phyloP scores from a whole-genome alignment of 2,113 vertebrate genomes.

The Nycticebus coucang region DNA sequence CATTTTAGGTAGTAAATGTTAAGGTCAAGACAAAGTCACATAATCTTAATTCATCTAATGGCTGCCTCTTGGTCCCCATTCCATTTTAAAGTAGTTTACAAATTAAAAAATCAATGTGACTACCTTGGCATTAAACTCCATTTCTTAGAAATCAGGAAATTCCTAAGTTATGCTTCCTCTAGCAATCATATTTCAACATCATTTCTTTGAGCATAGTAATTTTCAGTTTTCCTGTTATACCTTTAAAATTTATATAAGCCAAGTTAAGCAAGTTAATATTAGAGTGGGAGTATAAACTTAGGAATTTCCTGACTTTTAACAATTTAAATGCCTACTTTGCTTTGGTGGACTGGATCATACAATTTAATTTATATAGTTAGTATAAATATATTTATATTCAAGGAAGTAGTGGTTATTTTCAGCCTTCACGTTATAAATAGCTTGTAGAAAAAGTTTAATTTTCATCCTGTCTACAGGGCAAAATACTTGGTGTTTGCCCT shows the following conservation, averaged over 20 bases:
- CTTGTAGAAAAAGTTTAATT: neutral
- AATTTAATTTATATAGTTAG: constrained; percentile 9
- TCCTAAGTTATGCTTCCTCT: constrained; percentile 18
- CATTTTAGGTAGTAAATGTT: constrained; percentile 18
- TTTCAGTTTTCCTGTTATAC: neutral
- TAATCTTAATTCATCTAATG: constrained; percentile 15
- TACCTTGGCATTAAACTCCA: neutral
- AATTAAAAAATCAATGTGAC: neutral
- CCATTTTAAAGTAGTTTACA: constrained; percentile 23
- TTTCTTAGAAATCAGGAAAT: constrained; percentile 44
- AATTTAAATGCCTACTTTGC: neutral
- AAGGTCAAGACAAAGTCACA: neutral
- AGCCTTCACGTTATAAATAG: neutral
- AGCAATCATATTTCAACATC: neutral
- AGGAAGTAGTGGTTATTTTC: neutral
- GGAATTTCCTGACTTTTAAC: constrained; percentile 17
- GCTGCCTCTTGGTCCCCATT: neutral
- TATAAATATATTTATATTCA: constrained; percentile 22
- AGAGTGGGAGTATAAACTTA: neutral
- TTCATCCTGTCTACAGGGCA: neutral
- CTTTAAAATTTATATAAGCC: constrained; percentile 31
- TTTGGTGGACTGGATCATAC: constrained; percentile 5
- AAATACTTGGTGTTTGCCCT: neutral
- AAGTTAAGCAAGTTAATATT: constrained; percentile 9
- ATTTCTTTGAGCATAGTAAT: neutral